A percentile compares a stretch with the other conserved stretches of the same genome.
These are phyloP conservation scores for Adrianichthys oophorus DNA, from an alignment of 2,797 vertebrate species.

Conservation along the genomic window DNA sequence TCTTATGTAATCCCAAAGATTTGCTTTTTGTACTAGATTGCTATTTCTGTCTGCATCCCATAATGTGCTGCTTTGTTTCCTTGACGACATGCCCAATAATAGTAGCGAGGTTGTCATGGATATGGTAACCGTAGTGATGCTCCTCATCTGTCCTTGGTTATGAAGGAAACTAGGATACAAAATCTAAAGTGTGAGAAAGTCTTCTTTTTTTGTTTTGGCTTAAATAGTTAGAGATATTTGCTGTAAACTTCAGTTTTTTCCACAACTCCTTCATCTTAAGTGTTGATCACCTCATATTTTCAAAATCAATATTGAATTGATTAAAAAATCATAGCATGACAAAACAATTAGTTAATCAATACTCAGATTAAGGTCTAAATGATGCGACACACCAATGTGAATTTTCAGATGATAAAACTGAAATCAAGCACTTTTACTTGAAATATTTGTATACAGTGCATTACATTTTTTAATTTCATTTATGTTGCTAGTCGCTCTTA, in stretches of 20 bases:
- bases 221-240: no score
- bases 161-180: constrained; percentile 52
- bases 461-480: neutral
- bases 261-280: neutral
- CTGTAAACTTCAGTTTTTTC: neutral
- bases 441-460: neutral
- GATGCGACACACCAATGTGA: constrained; percentile 5
- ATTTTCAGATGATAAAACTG: no score
- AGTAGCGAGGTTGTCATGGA: constrained; percentile 81
- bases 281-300: constrained; percentile 10
- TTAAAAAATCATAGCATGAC: constrained; percentile 46
- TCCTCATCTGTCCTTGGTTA: constrained; percentile 72
- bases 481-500: neutral
- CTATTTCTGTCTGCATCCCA: constrained; percentile 74
- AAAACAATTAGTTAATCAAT: constrained; percentile 52
- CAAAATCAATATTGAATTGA: constrained; percentile 43
- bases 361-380: constrained; percentile 38
- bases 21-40: constrained; percentile 59
- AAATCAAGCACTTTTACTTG: neutral
- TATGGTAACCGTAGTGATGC: constrained; percentile 81
- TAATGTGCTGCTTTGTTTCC: constrained; percentile 70
- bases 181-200: constrained; percentile 45
- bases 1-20: constrained; percentile 67
- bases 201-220: constrained; percentile 11
- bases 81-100: constrained; percentile 73